A percentile compares a stretch with the other conserved stretches of the same genome.
These are phyloP conservation scores for Bombylius major DNA, from an alignment of 2,888 invertebrate genomes.

Conservation along the genomic window DNA sequence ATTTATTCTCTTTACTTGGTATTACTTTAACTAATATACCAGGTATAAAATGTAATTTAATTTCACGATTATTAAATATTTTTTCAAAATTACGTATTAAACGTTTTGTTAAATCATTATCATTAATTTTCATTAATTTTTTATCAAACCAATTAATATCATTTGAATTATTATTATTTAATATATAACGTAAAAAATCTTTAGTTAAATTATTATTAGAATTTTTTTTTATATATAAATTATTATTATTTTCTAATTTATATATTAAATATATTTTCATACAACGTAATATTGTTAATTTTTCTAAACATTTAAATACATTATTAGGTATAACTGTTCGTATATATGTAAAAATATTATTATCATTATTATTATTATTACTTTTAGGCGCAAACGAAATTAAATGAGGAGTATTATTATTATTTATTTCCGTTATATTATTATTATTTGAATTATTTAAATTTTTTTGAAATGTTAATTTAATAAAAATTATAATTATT, in stretches of 20 bases:
- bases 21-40: conserved; percentile 41
- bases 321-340: conserved; percentile 32
- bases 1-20: conserved; percentile 41
- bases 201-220: conserved; percentile 16
- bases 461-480: too few relatives aligned
- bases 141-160: conserved; percentile 31
- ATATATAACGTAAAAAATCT: conserved; percentile 33
- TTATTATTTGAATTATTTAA: too few relatives aligned
- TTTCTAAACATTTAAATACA: conserved; percentile 32
- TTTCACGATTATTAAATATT: conserved; percentile 40
- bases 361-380: not conserved
- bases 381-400: not conserved
- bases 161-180: conserved; percentile 19
- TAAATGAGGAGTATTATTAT: not conserved
- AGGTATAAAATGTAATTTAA: conserved; percentile 40
- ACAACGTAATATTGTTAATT: conserved; percentile 40
- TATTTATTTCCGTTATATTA: not conserved
- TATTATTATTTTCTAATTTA: conserved; percentile 36
- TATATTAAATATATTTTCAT: conserved; percentile 43
- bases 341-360: conserved; percentile 25
- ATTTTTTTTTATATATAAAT: conserved; percentile 5
- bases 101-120: conserved; percentile 40
- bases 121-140: conserved; percentile 38
- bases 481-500: too few relatives aligned
- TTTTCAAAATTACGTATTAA: conserved; percentile 40